Evolutionary conservation across 2,113 vertebrate species (phyloP).

Genomic region (Neodon shergylaensis): DNA sequence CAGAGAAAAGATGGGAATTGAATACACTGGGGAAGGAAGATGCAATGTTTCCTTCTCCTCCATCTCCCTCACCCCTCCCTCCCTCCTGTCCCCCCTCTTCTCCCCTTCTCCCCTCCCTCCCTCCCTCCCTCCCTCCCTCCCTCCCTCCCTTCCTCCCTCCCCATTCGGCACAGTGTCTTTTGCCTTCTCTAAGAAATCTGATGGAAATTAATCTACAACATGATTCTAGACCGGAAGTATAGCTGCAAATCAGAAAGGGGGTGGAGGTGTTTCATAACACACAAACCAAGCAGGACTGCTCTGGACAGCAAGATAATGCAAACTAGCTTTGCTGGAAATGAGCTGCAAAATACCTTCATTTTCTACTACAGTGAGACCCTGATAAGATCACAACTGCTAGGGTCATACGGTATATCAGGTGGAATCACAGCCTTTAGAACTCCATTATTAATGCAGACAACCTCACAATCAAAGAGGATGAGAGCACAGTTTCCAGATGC

Average conservation of each 20-base stretch:
- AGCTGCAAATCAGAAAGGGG: constrained; percentile 27
- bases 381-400: constrained; percentile 89
- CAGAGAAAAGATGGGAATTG: not conserved
- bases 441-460: constrained; percentile 89
- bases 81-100: not conserved
- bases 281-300: constrained; percentile 65
- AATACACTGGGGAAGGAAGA: not conserved
- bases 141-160: fast-evolving
- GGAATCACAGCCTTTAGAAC: constrained; percentile 90
- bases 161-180: not conserved
- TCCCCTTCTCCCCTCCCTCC: not conserved
- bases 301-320: constrained; percentile 83
- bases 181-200: constrained; percentile 54
- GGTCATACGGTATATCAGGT: constrained; percentile 89
- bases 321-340: constrained; percentile 86
- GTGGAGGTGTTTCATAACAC: constrained; percentile 67
- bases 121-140: not conserved
- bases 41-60: not conserved
- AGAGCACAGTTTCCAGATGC: constrained; percentile 89
- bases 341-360: constrained; percentile 88
- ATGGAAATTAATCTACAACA: constrained; percentile 52
- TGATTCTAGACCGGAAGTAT: constrained; percentile 46
- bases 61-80: too few species aligned
- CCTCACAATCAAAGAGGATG: constrained; percentile 90
- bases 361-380: constrained; percentile 86